Percentiles rank a stretch among this genome's conserved stretches.
Conservation (phyloP, 2,113 vertebrate species). For the Amblyopsis rosae region DNA sequence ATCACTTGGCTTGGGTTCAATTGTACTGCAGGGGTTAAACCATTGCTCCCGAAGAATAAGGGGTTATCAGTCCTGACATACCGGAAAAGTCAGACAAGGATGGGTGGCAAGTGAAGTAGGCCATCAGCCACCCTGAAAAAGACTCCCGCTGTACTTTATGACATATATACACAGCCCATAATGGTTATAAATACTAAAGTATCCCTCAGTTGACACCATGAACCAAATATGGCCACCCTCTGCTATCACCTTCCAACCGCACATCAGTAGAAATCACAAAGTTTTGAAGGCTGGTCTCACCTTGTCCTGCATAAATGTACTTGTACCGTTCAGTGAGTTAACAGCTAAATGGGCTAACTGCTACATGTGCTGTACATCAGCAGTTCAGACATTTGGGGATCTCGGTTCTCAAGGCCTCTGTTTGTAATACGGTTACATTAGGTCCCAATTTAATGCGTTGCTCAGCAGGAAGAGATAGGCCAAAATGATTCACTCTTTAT, state of each 20-base stretch:
- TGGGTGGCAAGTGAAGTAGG: slow-evolving; percentile 66
- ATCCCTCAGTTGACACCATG: slow-evolving; percentile 66
- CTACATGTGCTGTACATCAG: slow-evolving; percentile 36
- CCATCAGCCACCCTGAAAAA: slow-evolving; percentile 66
- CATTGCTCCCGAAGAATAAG: slow-evolving; percentile 35
- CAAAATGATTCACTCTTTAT: slow-evolving; percentile 21
- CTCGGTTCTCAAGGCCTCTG: slow-evolving; percentile 5
- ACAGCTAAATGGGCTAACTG: slow-evolving; percentile 45
- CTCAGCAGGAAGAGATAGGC: background rate
- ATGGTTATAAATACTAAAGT: slow-evolving; percentile 75
- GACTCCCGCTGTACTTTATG: slow-evolving; percentile 48
- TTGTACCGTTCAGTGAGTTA: slow-evolving; percentile 31
- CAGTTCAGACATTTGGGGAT: slow-evolving; percentile 6
- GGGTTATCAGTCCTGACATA: slow-evolving; percentile 34
- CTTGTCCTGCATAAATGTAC: slow-evolving; percentile 68
- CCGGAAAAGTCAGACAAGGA: slow-evolving; percentile 50
- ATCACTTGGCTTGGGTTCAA: background rate
- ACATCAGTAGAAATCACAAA: slow-evolving; percentile 60
- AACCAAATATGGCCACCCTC: slow-evolving; percentile 67
- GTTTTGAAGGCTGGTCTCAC: slow-evolving; percentile 75
- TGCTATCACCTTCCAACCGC: slow-evolving; percentile 62
- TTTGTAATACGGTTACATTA: background rate
- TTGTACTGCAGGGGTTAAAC: slow-evolving; percentile 19
- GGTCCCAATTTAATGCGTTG: background rate
- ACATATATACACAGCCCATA: slow-evolving; percentile 65